phyloP scores from a whole-genome alignment of 2,888 invertebrate genomes.

The Aspidiotus rigidus region DNA sequence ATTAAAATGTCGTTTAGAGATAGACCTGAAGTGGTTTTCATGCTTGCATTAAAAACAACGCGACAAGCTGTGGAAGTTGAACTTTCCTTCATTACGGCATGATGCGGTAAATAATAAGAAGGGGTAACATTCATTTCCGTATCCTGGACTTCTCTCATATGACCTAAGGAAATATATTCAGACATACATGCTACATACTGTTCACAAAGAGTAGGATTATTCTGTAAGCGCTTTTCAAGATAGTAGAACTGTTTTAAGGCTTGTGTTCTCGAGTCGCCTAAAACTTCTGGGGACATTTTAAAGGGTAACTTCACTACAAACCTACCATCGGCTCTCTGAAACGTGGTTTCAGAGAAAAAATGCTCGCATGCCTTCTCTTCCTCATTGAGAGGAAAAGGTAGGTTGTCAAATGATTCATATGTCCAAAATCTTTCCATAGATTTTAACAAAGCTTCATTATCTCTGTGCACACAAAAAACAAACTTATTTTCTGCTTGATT shows the following conservation, averaged over 20 bases:
- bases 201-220: constrained; percentile 7
- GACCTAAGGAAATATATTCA: constrained; percentile 7
- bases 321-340: neutral
- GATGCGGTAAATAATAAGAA: constrained; percentile 13
- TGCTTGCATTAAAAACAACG: constrained; percentile 1
- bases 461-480: no score
- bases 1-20: constrained; percentile 5
- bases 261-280: constrained; percentile 3
- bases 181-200: constrained; percentile 5
- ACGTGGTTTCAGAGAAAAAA: neutral
- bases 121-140: neutral
- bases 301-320: constrained; percentile 10
- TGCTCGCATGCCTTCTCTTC: constrained; percentile 2
- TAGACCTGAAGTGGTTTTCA: constrained; percentile 7
- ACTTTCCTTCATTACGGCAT: constrained; percentile 15
- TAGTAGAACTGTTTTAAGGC: neutral
- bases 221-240: neutral
- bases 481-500: no score
- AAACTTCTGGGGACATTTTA: neutral
- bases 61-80: neutral
- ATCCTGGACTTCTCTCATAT: constrained; percentile 1
- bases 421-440: neutral
- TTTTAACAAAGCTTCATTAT: neutral
- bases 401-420: neutral
- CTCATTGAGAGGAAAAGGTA: neutral